Conservation (phyloP, 1,140 invertebrate genomes). For the Agrypnia vestita region DNA sequence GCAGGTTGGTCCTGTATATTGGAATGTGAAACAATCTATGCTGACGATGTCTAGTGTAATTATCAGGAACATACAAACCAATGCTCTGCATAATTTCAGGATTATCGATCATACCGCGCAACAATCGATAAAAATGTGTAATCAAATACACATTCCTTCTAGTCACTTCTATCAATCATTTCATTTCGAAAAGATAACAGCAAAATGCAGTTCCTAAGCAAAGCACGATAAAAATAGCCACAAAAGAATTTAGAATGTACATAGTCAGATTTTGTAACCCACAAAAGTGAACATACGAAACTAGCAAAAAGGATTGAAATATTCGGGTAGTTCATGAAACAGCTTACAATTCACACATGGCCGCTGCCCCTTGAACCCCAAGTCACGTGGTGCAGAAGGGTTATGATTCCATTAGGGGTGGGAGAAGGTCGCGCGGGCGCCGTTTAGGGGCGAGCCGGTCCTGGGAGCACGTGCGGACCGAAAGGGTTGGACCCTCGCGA, state of each 20-base stretch:
- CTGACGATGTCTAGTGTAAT: no score
- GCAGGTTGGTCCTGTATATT: no score
- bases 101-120: no score
- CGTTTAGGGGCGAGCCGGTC: conserved; percentile 2
- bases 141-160: no score
- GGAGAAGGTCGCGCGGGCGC: conserved; percentile 3
- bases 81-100: no score
- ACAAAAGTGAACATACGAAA: conserved; percentile 1
- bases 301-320: conserved; percentile 28
- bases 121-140: no score
- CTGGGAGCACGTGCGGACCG: conserved; percentile 5
- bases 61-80: no score
- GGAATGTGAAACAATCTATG: no score
- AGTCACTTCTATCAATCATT: no score
- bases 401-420: conserved; percentile 35
- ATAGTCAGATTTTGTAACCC: conserved; percentile 2
- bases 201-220: no score
- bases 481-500: conserved; percentile 20
- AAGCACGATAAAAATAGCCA: no score
- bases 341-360: conserved; percentile 42
- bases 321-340: conserved; percentile 29
- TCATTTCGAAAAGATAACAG: no score
- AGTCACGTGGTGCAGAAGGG: conserved; percentile 34
- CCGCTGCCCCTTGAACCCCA: conserved; percentile 31
- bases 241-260: background rate